Evolutionary conservation across 2,113 vertebrate species (phyloP).

Genomic region (Anoplopoma fimbria): DNA sequence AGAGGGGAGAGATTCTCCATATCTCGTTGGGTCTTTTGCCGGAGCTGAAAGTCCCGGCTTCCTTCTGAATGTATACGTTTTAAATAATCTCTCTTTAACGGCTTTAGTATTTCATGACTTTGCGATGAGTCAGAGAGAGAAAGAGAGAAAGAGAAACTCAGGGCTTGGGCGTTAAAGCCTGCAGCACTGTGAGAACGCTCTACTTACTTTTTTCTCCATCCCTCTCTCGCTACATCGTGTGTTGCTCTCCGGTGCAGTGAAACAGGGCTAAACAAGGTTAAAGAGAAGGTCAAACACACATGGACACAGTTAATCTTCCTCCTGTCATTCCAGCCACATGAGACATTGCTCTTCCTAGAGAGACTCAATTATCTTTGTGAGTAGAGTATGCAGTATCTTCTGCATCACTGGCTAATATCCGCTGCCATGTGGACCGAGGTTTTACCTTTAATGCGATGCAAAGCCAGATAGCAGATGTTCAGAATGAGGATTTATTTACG

Average conservation of each 20-base stretch:
- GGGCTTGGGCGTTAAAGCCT: slow-evolving; percentile 61
- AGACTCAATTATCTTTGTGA: slow-evolving; percentile 50
- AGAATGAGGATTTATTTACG: slow-evolving; percentile 43
- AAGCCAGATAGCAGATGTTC: slow-evolving; percentile 2
- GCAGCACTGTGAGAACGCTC: slow-evolving; percentile 45
- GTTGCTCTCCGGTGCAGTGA: slow-evolving; percentile 46
- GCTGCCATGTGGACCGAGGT: not conserved
- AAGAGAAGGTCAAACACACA: slow-evolving; percentile 77
- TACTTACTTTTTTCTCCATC: slow-evolving; percentile 38
- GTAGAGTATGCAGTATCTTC: slow-evolving; percentile 28
- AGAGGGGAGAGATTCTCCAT: slow-evolving; percentile 38
- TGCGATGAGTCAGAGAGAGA: slow-evolving; percentile 69
- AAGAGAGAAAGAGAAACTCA: slow-evolving; percentile 31
- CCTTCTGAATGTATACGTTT: slow-evolving; percentile 61
- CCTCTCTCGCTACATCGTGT: slow-evolving; percentile 24
- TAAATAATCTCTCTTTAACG: slow-evolving; percentile 72
- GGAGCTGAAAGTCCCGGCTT: slow-evolving; percentile 46
- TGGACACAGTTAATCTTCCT: slow-evolving; percentile 64
- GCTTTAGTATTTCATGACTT: slow-evolving; percentile 74
- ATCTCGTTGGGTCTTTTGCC: slow-evolving; percentile 50
- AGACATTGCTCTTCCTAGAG: slow-evolving; percentile 35
- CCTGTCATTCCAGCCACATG: slow-evolving; percentile 50
- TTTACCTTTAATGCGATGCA: slow-evolving; percentile 17
- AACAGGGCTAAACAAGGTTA: slow-evolving; percentile 75
- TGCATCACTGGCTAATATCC: slow-evolving; percentile 11